A percentile compares a stretch with the other conserved stretches of the same genome.
Evolutionary conservation across 1,140 invertebrate genomes (phyloP).

Genomic region (Drosophila chauvacae): DNA sequence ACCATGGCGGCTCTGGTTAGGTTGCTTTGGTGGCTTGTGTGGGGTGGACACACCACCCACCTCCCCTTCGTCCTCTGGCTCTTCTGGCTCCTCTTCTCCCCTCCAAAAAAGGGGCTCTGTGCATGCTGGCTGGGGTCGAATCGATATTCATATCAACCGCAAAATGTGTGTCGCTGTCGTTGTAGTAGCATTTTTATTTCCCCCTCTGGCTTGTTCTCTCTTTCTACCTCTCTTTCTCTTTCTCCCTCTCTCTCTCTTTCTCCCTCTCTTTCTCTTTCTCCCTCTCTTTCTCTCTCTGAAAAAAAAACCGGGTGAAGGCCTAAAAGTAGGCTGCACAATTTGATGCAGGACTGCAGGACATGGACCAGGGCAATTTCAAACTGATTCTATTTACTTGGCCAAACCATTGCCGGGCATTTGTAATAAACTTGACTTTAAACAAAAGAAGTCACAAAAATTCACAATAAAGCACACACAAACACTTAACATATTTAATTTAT

Average conservation of each 20-base stretch:
- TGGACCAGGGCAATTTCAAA: conserved; percentile 16
- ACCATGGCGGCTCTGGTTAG: conserved; percentile 1
- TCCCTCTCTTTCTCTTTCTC: background rate
- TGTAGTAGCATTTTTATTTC: conserved; percentile 46
- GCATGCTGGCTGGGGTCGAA: conserved; percentile 64
- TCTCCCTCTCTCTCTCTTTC: background rate
- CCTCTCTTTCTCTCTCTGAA: background rate
- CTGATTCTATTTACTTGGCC: conserved; percentile 18
- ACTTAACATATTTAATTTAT: too few species aligned
- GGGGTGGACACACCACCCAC: background rate
- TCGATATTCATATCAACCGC: conserved; percentile 81
- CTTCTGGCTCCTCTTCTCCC: background rate
- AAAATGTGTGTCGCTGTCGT: conserved; percentile 76
- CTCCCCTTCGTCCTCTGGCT: background rate
- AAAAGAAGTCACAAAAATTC: background rate
- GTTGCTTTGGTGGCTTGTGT: conserved; percentile 1
- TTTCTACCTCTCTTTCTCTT: background rate
- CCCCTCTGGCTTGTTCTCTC: background rate
- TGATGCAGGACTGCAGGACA: conserved; percentile 55
- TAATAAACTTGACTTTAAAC: conserved; percentile 12
- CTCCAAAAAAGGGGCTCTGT: background rate
- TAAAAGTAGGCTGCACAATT: conserved; percentile 68
- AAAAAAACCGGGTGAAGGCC: conserved; percentile 18
- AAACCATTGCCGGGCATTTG: background rate
- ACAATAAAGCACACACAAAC: background rate